Conservation (phyloP, 2,888 invertebrate species). For the Oscheius sp. region DNA sequence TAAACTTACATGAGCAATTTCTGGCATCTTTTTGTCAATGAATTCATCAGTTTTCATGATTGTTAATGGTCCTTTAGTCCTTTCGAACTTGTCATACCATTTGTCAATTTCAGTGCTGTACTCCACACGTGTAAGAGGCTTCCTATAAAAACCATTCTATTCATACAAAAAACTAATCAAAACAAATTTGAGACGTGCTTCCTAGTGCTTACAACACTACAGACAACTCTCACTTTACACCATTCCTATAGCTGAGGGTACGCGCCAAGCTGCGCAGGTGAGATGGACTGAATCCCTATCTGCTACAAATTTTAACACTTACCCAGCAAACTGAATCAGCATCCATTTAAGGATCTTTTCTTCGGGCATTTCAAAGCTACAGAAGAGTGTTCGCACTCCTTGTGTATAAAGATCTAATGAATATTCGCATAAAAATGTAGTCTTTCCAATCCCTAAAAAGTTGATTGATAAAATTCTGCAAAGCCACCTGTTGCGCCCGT, state of each 20-base stretch:
- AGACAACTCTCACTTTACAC: conserved; percentile 62
- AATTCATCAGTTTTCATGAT: conserved; percentile 67
- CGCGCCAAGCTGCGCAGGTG: conserved; percentile 68
- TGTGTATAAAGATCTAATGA: conserved; percentile 66
- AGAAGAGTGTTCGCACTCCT: conserved; percentile 69
- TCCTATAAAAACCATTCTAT: conserved; percentile 35
- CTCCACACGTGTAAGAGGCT: conserved; percentile 65
- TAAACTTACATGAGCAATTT: conserved; percentile 60
- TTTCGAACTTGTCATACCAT: conserved; percentile 69
- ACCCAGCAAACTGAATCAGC: conserved; percentile 70
- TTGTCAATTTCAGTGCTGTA: conserved; percentile 63
- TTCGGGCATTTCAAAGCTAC: conserved; percentile 69
- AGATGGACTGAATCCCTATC: conserved; percentile 56
- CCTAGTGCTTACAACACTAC: conserved; percentile 22
- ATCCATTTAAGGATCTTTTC: conserved; percentile 69
- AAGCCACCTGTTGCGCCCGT: conserved; percentile 68
- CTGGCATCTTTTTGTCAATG: conserved; percentile 57
- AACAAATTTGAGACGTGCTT: background rate
- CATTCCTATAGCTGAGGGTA: conserved; percentile 65
- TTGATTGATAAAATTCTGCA: too few species aligned
- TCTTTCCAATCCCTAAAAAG: conserved; percentile 69
- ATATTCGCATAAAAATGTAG: conserved; percentile 69
- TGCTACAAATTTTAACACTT: conserved; percentile 29
- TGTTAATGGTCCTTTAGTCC: conserved; percentile 60
- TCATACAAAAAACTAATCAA: background rate